Base-by-base conservation (phyloP, 2,797 vertebrate genomes). In the Astyanax mexicanus region DNA sequence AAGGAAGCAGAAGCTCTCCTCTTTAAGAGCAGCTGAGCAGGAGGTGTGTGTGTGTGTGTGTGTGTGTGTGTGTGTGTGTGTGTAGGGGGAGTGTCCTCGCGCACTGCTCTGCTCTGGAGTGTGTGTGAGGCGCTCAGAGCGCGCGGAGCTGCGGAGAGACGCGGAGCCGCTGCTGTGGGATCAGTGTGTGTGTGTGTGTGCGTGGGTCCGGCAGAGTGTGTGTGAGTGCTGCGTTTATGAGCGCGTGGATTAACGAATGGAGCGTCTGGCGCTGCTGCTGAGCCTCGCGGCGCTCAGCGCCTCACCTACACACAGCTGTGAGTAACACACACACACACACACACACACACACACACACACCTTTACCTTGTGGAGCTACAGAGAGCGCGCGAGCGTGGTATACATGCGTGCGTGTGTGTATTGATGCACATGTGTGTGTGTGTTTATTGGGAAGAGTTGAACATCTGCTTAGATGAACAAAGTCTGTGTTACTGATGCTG, bases 61-160 rank as follows among this genome's bases (percentile, higher is more conserved):
- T 40, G 38, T 40, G 38, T 40, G 12, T 45, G 3, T 47, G 44
- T 47, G 17, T 47, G 17, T 47, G 44, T 47, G 44, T 47, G 44
- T 47, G 17, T 6, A 47, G 44, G 44, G 17, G 44, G 44, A 17
- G 44, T 47, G 44, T 47, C 44, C 17, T 47, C 40, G 40, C 40
- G 40, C 40, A 42, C 40, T 42, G 10, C 11, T 42, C 40, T 17
- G 44, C 17, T 5, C 44, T 3, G 44, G 52, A 38, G 42, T 51
- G 44, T 45, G 44, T 55, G 45, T n/a, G n/a, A n/a, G n/a, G n/a
- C n/a, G n/a, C n/a, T 71, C 51, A 47, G 44, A 47, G 44, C 44
- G 13, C 17, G 44, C 17, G 17, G 17, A 47, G 44, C 44, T 47
- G 44, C 17, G 15, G 44, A 47, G 4, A 13, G 13, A 47, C 44